Evolutionary conservation across 2,888 invertebrate species (phyloP), one percentile per base, ranked within the genome.

Genomic region (Campoplex nolae): DNA sequence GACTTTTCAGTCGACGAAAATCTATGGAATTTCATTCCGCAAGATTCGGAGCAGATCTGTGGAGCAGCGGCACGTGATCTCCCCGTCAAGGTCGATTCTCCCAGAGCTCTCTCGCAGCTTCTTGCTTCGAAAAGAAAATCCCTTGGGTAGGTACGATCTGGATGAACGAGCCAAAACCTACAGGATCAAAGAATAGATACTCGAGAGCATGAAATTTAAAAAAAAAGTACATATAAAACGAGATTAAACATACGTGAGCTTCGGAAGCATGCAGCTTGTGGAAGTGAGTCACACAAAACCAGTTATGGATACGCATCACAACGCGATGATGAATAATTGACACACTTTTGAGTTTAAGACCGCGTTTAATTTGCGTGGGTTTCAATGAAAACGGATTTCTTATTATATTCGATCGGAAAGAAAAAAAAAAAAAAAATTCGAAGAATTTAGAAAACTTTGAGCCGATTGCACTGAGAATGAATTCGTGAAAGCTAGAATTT

Each of bases 261-360:
- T 32, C 13, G 48, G 51, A 80, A 83, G 65, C 71, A 71, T 68
- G 42, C 45, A 32, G 54, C 48, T 23, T 28, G 48, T 71, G 51
- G 23, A 58, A 62, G 77, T 83, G 76, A 83, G 79, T 84, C 84
- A 73, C 58, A 65, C 23, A 65, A 77, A 85, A 85, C 82, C 82
- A 83, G 82, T 83, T 83, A 82, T 82, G 68, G 68, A 75, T 75
- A 82, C 51, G 74, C 81, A 62, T 71, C 70, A 18, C 51, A 62
- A 62, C 71, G 16, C 42, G 62, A 23, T 16, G 74, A 68, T 79
- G 71, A 82, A 83, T 82, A 85, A 82, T 83, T 83, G 82, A 83
- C 82, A 83, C 76, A 83, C 82, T 76, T 83, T 56, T 35, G 18
- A n/a, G 70, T 45, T 68, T 8, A 45, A 9, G 18, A 56, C 8